phyloP scores from a whole-genome alignment of 2,113 vertebrate genomes.

The Austrofundulus limnaeus region DNA sequence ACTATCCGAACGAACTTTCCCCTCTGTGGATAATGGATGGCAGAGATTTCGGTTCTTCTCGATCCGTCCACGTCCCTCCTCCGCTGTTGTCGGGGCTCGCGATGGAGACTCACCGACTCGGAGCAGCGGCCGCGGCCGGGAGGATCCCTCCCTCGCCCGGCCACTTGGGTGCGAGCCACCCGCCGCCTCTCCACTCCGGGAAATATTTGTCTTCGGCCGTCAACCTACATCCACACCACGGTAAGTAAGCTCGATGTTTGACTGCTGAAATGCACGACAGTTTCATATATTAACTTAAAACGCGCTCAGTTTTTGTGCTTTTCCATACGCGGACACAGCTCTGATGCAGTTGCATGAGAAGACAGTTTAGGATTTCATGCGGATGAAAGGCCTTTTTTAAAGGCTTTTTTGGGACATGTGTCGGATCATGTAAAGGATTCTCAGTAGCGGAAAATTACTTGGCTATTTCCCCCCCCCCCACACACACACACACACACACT shows the following conservation, averaged over 20 bases:
- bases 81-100: slow-evolving; percentile 88
- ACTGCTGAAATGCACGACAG: too few relatives aligned
- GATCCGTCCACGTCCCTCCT: slow-evolving; percentile 90
- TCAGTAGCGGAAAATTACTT: slow-evolving; percentile 41
- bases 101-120: slow-evolving; percentile 91
- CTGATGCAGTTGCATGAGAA: neutral
- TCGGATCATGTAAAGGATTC: slow-evolving; percentile 17
- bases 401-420: slow-evolving; percentile 36
- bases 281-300: slow-evolving; percentile 4
- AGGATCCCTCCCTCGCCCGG: slow-evolving; percentile 86
- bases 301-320: slow-evolving; percentile 29
- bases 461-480: slow-evolving; percentile 15
- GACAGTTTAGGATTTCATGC: slow-evolving; percentile 1
- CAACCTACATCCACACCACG: slow-evolving; percentile 89
- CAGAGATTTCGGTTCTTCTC: slow-evolving; percentile 93
- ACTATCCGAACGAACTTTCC: slow-evolving; percentile 72
- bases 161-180: slow-evolving; percentile 84
- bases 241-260: slow-evolving; percentile 79
- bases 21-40: slow-evolving; percentile 92
- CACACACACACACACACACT: too few relatives aligned
- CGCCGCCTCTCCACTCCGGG: slow-evolving; percentile 86
- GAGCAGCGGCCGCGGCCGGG: slow-evolving; percentile 83
- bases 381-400: slow-evolving; percentile 39
- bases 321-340: slow-evolving; percentile 33
- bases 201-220: slow-evolving; percentile 91